A percentile compares a stretch with the other conserved stretches of the same genome.
These are phyloP conservation scores for Eulemur albifrons DNA, from an alignment of 2,797 vertebrate genomes.

Conservation along the genomic window DNA sequence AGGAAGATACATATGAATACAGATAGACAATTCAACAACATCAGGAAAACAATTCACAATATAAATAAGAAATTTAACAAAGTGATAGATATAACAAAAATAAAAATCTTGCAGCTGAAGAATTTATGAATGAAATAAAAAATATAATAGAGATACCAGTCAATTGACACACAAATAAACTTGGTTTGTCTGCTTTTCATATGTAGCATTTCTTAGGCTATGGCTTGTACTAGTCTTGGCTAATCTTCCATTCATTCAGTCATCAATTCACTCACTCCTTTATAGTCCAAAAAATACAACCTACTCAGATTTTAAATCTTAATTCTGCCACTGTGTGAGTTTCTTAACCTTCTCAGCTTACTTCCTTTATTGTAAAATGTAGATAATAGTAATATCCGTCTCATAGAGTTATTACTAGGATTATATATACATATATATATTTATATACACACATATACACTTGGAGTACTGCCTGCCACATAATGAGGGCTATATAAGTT, in stretches of 20 bases:
- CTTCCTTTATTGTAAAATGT: not conserved
- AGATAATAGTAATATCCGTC: not conserved
- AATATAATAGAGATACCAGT: not conserved
- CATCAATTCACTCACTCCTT: not conserved
- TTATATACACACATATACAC: not conserved
- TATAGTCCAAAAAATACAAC: not conserved
- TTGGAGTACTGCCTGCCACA: not conserved
- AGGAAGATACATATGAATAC: not conserved
- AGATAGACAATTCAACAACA: not conserved
- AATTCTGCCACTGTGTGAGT: not conserved
- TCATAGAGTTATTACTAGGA: not conserved
- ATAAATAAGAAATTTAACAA: not conserved
- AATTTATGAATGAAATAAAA: not conserved
- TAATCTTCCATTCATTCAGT: not conserved
- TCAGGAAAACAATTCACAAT: not conserved
- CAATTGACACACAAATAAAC: not conserved
- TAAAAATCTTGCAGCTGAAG: not conserved
- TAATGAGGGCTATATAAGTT: not conserved
- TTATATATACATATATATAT: not conserved
- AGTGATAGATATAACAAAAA: not conserved
- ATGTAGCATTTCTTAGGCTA: not conserved
- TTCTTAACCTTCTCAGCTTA: not conserved
- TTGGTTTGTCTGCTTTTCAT: not conserved
- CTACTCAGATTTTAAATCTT: not conserved
- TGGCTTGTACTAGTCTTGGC: not conserved